These are phyloP conservation scores for Mormyrus hasselquistii DNA, from an alignment of 2,797 vertebrate species.

Conservation along the genomic window DNA sequence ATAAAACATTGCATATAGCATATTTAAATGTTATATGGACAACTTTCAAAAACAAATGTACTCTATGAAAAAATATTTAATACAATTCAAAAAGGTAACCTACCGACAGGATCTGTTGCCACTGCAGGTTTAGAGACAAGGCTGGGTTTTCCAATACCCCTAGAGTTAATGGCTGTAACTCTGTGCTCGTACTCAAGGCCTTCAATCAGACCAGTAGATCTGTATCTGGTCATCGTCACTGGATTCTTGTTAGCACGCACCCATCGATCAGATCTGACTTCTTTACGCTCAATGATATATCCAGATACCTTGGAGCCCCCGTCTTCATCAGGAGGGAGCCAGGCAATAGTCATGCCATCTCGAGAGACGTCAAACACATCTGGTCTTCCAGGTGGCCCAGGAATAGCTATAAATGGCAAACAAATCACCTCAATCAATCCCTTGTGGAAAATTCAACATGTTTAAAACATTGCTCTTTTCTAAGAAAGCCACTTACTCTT, in stretches of 20 bases:
- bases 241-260: slow-evolving; percentile 93
- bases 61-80: background rate
- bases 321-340: slow-evolving; percentile 90
- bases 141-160: slow-evolving; percentile 90
- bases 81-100: slow-evolving; percentile 25
- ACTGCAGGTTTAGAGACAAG: slow-evolving; percentile 83
- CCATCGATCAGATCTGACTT: slow-evolving; percentile 93
- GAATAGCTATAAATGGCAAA: slow-evolving; percentile 64
- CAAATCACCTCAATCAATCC: slow-evolving; percentile 6
- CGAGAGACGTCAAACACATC: slow-evolving; percentile 87
- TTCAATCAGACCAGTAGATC: slow-evolving; percentile 91
- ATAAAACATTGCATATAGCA: background rate
- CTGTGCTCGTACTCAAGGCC: slow-evolving; percentile 97
- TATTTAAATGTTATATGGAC: background rate
- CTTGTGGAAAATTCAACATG: background rate
- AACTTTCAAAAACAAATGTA: background rate
- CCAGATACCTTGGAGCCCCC: slow-evolving; percentile 90
- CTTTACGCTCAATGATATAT: slow-evolving; percentile 96
- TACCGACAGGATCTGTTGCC: slow-evolving; percentile 95
- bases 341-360: slow-evolving; percentile 96
- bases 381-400: slow-evolving; percentile 87
- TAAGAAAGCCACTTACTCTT: slow-evolving; percentile 72
- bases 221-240: slow-evolving; percentile 95
- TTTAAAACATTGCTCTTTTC: background rate
- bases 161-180: slow-evolving; percentile 85